Percentiles rank a stretch among this genome's conserved stretches.
Conservation (phyloP, 1,140 invertebrate genomes). For the Lethocerus indicus region DNA sequence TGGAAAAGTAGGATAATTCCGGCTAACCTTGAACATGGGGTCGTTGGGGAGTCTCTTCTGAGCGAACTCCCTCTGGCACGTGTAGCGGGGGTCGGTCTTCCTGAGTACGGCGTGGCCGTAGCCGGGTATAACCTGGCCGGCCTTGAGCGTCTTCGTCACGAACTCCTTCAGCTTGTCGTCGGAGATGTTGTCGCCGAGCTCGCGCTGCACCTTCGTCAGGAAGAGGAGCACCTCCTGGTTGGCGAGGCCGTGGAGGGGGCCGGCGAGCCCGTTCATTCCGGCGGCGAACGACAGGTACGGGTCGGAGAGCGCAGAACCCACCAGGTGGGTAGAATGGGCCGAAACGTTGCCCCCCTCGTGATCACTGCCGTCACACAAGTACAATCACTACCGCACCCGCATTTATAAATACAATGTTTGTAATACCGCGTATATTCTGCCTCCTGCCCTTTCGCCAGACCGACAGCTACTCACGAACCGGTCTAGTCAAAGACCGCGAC, state of each 20-base stretch:
- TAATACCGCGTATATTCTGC: too few relatives aligned
- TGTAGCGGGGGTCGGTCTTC: conserved; percentile 91
- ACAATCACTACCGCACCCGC: not conserved
- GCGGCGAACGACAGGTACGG: conserved; percentile 89
- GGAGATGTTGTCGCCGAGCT: conserved; percentile 62
- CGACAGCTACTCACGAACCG: too few relatives aligned
- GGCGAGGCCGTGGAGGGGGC: conserved; percentile 88
- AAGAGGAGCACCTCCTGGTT: conserved; percentile 82
- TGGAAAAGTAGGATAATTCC: not conserved
- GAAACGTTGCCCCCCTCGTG: conserved; percentile 94
- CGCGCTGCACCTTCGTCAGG: conserved; percentile 59
- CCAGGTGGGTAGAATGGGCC: conserved; percentile 87
- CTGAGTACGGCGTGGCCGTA: conserved; percentile 94
- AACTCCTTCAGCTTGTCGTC: conserved; percentile 84
- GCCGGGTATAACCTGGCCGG: conserved; percentile 89
- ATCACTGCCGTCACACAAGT: too few relatives aligned
- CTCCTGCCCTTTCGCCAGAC: too few relatives aligned
- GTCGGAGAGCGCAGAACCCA: conserved; percentile 87
- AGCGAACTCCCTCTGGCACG: conserved; percentile 88
- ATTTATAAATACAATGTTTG: not conserved
- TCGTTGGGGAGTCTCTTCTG: conserved; percentile 88
- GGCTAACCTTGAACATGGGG: conserved; percentile 60
- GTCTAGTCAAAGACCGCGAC: too few relatives aligned
- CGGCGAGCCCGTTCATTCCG: conserved; percentile 86
- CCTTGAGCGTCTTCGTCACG: conserved; percentile 88